Evolutionary conservation across 2,113 vertebrate species (phyloP), one percentile per base, ranked within the genome.

Genomic region (Erythrocebus patas): DNA sequence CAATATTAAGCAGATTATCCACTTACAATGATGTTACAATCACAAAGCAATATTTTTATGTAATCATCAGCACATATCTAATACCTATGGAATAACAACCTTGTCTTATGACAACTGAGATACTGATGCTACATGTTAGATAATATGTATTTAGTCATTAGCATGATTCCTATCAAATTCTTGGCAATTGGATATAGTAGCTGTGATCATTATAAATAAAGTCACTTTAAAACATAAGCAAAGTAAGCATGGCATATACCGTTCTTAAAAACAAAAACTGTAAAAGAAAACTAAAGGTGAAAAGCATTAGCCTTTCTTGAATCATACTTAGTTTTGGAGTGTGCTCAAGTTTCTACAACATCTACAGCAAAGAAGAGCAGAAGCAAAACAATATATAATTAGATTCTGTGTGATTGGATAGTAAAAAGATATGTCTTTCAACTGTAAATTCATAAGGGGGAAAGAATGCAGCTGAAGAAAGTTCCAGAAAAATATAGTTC

Each of bases 21-120:
- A 96, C 1, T 76, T 93, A 43, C 2, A 90, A 35, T 76, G 8
- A 59, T 91, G 68, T 43, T 20, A 96, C 1, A 75, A 70, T 80
- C 78, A 78, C 20, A 92, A 92, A 83, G 14, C 30, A 89, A 50
- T 94, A 83, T 86, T 91, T 96, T 91, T 85, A 83, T 68, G 40
- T 81, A 76, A 70, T 57, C n/a, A 70, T 93, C 40, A 40, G 27
- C 59, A 96, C 8, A 84, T 55, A 86, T 6, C 16, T 92, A 92
- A 73, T 17, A 48, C 38, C 25, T 48, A 76, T 10, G 23, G 8
- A 91, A 88, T 73, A 87, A 81, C 76, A 66, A 50, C 9, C 38
- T 50, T 95, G 8, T 83, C 43, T 27, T 93, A 59, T 57, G 50
- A 93, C 27, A 84, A 30, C 5, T 72, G 43, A 91, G 45, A 57